Evolutionary conservation across 2,888 invertebrate genomes (phyloP).

Genomic region (Temnothorax unifasciatus): DNA sequence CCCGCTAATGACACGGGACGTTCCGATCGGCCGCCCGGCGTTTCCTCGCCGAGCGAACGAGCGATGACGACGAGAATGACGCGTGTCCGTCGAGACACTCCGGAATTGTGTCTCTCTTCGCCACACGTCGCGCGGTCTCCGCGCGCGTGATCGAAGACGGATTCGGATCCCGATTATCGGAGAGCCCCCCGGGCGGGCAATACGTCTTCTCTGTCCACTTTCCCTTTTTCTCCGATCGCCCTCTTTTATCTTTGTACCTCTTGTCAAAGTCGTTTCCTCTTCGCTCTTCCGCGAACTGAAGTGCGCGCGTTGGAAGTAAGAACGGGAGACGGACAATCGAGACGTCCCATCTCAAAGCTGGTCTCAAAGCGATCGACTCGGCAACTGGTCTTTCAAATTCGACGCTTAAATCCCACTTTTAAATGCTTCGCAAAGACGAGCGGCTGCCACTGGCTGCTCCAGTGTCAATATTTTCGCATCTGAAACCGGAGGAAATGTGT

Average conservation of each 20-base stretch:
- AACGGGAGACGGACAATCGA: not conserved
- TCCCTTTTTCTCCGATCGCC: not conserved
- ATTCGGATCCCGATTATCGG: slow-evolving; percentile 15
- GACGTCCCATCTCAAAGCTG: not conserved
- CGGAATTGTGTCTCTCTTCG: too few relatives aligned
- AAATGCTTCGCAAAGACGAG: not conserved
- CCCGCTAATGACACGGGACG: slow-evolving; percentile 29
- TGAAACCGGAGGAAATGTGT: not conserved
- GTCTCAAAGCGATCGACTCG: not conserved
- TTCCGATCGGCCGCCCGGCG: not conserved
- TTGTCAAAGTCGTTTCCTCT: not conserved
- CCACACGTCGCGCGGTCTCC: too few relatives aligned
- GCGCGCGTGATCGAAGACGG: not conserved
- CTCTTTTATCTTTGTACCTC: not conserved
- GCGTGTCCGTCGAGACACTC: not conserved
- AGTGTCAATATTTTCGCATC: slow-evolving; percentile 10
- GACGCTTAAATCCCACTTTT: not conserved
- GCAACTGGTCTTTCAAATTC: not conserved
- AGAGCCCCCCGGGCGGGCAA: not conserved
- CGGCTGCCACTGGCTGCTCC: not conserved
- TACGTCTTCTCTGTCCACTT: not conserved
- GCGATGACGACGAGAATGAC: not conserved
- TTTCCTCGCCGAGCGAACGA: not conserved
- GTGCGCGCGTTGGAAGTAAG: not conserved
- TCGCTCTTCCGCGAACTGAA: not conserved